Percentiles rank a stretch among this genome's conserved stretches.
Evolutionary conservation across 2,797 vertebrate species (phyloP).

Genomic region (Chelonia mydas): DNA sequence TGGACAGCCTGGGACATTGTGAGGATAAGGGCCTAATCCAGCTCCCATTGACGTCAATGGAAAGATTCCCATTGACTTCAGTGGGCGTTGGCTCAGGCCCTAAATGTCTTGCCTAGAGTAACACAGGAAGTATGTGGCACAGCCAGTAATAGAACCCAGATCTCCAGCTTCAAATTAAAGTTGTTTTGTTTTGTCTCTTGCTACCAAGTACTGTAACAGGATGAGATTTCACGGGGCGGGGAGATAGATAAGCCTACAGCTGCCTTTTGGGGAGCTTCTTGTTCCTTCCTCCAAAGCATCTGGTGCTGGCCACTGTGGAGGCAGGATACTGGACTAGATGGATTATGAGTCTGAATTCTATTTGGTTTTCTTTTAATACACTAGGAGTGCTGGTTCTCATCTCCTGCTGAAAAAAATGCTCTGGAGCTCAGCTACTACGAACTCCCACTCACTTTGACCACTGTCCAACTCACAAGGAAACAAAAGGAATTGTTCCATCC

Average conservation of each 20-base stretch:
- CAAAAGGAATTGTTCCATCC: not conserved
- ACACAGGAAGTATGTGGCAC: conserved; percentile 59
- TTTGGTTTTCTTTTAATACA: not conserved
- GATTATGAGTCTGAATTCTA: not conserved
- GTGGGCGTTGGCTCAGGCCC: conserved; percentile 22
- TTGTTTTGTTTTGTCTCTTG: conserved; percentile 12
- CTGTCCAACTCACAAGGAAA: conserved; percentile 5
- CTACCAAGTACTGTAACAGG: not conserved
- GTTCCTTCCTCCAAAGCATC: not conserved
- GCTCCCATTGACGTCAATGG: not conserved
- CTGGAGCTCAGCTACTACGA: not conserved
- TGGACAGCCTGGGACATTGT: not conserved
- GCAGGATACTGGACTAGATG: not conserved
- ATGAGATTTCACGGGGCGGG: not conserved
- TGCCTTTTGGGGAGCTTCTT: not conserved
- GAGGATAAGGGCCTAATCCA: not conserved
- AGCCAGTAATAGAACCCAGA: conserved; percentile 64
- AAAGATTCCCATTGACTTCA: conserved; percentile 23
- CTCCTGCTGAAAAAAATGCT: not conserved
- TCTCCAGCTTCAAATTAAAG: conserved; percentile 54
- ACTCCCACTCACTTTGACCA: not conserved
- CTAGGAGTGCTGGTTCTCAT: not conserved
- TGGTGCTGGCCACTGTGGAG: conserved; percentile 5
- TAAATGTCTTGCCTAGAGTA: conserved; percentile 49
- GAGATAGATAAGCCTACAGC: not conserved